phyloP scores from a whole-genome alignment of 2,113 vertebrate species.

The Ranitomeya imitator region DNA sequence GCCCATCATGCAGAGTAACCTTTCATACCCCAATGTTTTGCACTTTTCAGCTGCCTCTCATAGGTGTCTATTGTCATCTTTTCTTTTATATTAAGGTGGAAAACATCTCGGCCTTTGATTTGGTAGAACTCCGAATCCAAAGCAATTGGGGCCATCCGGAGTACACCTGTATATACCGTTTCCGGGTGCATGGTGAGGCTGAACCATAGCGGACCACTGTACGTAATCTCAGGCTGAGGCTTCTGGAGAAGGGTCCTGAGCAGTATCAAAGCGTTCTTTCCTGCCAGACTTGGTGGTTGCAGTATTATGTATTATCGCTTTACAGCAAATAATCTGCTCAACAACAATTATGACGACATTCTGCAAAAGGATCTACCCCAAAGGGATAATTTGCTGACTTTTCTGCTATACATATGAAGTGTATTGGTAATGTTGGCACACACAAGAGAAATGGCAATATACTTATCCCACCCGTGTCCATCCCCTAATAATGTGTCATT shows the following conservation, averaged over 20 bases:
- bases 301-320: neutral
- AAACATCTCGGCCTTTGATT: slow-evolving; percentile 62
- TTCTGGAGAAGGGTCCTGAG: neutral
- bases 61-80: neutral
- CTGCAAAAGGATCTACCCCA: neutral
- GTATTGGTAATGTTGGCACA: neutral
- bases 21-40: too few species aligned
- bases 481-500: neutral
- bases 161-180: slow-evolving; percentile 96
- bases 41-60: neutral
- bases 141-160: slow-evolving; percentile 93
- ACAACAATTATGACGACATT: neutral
- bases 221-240: neutral
- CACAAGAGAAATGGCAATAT: neutral
- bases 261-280: neutral
- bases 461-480: neutral
- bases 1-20: too few species aligned
- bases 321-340: neutral
- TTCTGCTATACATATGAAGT: neutral
- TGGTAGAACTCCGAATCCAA: slow-evolving; percentile 84
- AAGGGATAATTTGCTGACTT: neutral
- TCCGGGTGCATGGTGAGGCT: slow-evolving; percentile 85
- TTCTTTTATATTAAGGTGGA: slow-evolving; percentile 62
- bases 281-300: neutral
- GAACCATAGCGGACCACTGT: slow-evolving; percentile 61